Evolutionary conservation across 2,888 invertebrate genomes (phyloP).

Genomic region (Pterobdella sp.): DNA sequence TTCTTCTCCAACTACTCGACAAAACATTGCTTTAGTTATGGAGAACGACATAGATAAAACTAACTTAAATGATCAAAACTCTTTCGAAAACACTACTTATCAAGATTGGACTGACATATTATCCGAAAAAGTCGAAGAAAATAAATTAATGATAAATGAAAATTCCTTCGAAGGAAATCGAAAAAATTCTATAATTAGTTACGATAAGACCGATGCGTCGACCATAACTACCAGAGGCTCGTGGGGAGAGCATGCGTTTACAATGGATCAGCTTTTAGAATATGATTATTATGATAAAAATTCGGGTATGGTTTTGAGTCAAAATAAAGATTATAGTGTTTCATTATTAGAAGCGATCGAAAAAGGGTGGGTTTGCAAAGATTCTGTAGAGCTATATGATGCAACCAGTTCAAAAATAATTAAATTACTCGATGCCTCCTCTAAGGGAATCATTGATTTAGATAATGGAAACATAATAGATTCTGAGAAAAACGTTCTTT

Average conservation of each 20-base stretch:
- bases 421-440: conserved; percentile 37
- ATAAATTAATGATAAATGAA: background rate
- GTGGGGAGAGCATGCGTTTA: conserved; percentile 16
- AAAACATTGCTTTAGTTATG: background rate
- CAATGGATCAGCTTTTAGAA: conserved; percentile 41
- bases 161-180: background rate
- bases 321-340: conserved; percentile 46
- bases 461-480: conserved; percentile 43
- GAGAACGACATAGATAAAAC: background rate
- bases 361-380: conserved; percentile 43
- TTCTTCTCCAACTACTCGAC: background rate
- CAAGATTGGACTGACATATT: conserved; percentile 5
- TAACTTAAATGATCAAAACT: background rate
- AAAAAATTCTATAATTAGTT: background rate
- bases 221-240: background rate
- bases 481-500: conserved; percentile 33
- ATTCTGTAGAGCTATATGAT: conserved; percentile 44
- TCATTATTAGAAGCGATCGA: conserved; percentile 63
- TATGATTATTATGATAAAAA: conserved; percentile 59
- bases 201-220: background rate
- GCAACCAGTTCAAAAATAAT: conserved; percentile 40
- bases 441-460: conserved; percentile 60
- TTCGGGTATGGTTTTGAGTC: conserved; percentile 61
- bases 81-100: background rate
- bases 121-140: background rate